Evolutionary conservation across 2,113 vertebrate genomes (phyloP), one percentile per base, ranked within the genome.

Genomic region (Cephalopterus ornatus): DNA sequence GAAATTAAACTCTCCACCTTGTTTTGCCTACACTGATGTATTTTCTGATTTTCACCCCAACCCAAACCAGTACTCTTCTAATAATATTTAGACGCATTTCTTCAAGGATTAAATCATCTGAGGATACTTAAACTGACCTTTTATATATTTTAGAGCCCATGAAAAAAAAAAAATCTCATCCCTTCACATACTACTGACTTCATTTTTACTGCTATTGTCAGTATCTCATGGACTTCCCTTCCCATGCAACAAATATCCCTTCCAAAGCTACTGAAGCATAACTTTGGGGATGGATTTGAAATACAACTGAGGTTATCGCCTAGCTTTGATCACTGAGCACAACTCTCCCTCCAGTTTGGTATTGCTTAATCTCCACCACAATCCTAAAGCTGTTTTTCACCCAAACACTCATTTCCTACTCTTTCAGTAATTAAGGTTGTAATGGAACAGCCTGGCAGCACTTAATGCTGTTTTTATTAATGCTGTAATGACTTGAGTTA

Each of bases 391-490:
- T 75, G 56, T 72, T 96, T 94, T 89, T 92, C 83, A 92, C 86
- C 68, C 95, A 90, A 93, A 91, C 68, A 66, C 32, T 87, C 52
- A 65, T 91, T 95, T 92, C 44, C 83, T 84, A 67, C 39, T 75
- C 65, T 81, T 88, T 44, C 75, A 17, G 80, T 79, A 95, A 92
- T 75, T 92, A 84, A 89, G 62, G 66, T 58, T 91, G 80, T n/a
- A 92, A 49, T 13, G 46, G 75, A 83, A 59, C 49, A 85, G 82
- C 65, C 91, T 62, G 56, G 58, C 83, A 87, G 62, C 80, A 37
- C 72, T 95, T 93, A 89, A 68, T 59, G 58, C 41, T 91, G 83
- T 49, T 87, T 94, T 94, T 94, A 94, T 91, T 93, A 92, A 91
- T 72, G 80, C 59, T n/a, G 27, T 75, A 77, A 94, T 46, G 83